A percentile compares a stretch with the other conserved stretches of the same genome.
Conservation (phyloP, 2,797 vertebrate genomes). For the Eurystomus glaucurus region DNA sequence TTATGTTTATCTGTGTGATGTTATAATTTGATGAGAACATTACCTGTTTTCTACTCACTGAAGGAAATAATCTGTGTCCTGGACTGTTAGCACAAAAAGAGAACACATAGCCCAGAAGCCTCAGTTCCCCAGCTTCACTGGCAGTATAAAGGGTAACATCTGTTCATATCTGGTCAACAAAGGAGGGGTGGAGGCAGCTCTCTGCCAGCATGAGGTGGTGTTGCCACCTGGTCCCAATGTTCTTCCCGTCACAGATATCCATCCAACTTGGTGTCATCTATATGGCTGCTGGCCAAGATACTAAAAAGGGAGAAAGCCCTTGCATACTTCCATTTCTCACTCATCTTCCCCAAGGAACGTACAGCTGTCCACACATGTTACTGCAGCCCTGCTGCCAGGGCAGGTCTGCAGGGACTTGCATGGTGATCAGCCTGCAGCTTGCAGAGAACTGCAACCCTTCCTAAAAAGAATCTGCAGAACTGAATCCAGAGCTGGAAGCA, state of each 20-base stretch:
- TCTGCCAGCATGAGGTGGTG: neutral
- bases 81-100: neutral
- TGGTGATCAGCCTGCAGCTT: neutral
- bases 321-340: neutral
- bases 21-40: neutral
- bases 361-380: accelerated
- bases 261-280: neutral
- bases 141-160: neutral
- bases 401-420: neutral
- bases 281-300: neutral
- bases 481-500: neutral
- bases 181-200: neutral
- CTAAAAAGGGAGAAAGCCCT: neutral
- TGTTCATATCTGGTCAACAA: neutral
- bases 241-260: neutral
- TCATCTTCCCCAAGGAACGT: neutral
- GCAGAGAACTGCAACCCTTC: neutral
- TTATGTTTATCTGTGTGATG: neutral
- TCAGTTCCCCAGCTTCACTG: neutral
- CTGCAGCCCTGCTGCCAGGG: neutral
- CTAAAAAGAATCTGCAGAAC: neutral
- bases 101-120: neutral
- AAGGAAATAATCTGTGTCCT: neutral
- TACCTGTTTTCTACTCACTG: neutral
- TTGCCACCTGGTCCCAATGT: accelerated